Evolutionary conservation across 2,797 vertebrate genomes (phyloP).

Genomic region (Gephyroberyx darwinii): DNA sequence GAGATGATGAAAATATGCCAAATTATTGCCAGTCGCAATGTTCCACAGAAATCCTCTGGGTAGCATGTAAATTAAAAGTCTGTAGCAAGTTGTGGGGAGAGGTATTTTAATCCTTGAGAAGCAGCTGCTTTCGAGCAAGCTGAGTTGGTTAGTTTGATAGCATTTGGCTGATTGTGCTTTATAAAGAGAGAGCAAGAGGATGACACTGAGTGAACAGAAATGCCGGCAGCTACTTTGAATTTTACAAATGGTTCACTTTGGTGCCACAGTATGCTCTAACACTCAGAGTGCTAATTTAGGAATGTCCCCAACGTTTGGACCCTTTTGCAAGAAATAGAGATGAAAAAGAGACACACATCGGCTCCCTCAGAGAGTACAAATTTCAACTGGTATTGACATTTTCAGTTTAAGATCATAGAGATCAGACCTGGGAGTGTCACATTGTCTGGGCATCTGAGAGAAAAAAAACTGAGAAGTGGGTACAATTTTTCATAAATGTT

Average conservation of each 20-base stretch:
- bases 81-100: not conserved
- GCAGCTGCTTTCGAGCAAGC: not conserved
- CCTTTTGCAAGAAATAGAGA: constrained; percentile 19
- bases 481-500: constrained; percentile 66
- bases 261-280: constrained; percentile 12
- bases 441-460: constrained; percentile 48
- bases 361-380: constrained; percentile 41
- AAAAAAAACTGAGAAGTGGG: constrained; percentile 42
- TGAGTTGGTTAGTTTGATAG: not conserved
- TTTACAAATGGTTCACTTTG: constrained; percentile 40
- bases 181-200: constrained; percentile 25
- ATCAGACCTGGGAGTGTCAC: constrained; percentile 43
- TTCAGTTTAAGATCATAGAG: constrained; percentile 15
- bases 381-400: constrained; percentile 42
- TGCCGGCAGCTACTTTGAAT: constrained; percentile 39
- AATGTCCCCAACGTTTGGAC: constrained; percentile 43
- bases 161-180: constrained; percentile 22
- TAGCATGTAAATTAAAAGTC: not conserved
- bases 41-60: not conserved
- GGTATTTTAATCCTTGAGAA: constrained; percentile 4
- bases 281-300: constrained; percentile 54
- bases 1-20: not conserved
- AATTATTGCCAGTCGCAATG: not conserved
- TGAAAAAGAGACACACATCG: constrained; percentile 34
- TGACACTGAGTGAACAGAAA: constrained; percentile 18